Evolutionary conservation across 2,888 invertebrate genomes (phyloP).

Genomic region (Epicampocera succincta): DNA sequence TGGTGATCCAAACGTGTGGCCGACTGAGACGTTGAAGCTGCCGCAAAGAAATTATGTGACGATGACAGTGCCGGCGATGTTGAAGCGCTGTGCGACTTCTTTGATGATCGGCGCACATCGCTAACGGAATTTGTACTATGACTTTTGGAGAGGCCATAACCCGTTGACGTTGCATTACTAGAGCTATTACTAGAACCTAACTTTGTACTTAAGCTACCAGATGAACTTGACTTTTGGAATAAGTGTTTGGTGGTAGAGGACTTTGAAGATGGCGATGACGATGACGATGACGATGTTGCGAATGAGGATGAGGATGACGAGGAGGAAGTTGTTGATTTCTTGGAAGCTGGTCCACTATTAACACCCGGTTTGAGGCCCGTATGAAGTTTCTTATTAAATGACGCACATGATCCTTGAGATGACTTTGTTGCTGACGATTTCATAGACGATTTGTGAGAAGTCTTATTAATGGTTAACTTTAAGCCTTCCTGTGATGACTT

Average conservation of each 20-base stretch:
- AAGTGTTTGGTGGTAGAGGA: conserved; percentile 73
- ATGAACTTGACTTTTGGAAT: conserved; percentile 81
- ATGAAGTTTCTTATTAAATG: conserved; percentile 84
- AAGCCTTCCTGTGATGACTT: conserved; percentile 93
- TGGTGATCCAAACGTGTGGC: conserved; percentile 78
- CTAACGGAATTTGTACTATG: conserved; percentile 80
- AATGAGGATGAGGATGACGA: conserved; percentile 65
- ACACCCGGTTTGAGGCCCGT: conserved; percentile 93
- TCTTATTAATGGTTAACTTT: conserved; percentile 95
- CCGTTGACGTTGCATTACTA: conserved; percentile 68
- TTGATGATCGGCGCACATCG: conserved; percentile 69
- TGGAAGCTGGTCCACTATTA: conserved; percentile 92
- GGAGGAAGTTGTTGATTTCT: conserved; percentile 80
- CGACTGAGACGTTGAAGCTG: conserved; percentile 73
- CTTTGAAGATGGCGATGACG: conserved; percentile 45
- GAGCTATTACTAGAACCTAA: conserved; percentile 71
- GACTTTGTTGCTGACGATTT: conserved; percentile 27
- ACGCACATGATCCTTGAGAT: conserved; percentile 83
- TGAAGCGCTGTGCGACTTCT: conserved; percentile 71
- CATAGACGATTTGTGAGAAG: conserved; percentile 46
- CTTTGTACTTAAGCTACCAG: conserved; percentile 79
- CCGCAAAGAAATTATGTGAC: conserved; percentile 54
- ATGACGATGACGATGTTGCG: conserved; percentile 30
- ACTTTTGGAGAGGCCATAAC: conserved; percentile 75
- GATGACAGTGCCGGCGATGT: conserved; percentile 69